These are phyloP conservation scores for Enteromius viviparus DNA, from an alignment of 2,797 vertebrate species.

Conservation along the genomic window DNA sequence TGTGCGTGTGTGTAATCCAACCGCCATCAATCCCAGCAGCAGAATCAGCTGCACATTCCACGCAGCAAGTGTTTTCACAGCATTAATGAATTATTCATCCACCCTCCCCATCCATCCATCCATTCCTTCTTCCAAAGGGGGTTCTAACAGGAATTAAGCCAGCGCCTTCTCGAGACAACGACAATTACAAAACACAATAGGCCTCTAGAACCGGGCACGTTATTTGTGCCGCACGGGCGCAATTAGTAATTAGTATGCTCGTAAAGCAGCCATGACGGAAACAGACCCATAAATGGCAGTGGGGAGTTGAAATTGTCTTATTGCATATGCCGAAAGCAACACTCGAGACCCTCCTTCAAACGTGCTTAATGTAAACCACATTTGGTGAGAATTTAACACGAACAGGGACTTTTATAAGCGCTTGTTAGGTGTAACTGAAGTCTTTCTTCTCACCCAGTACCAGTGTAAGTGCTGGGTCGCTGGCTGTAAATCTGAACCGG, in stretches of 20 bases:
- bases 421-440: slow-evolving; percentile 64
- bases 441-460: slow-evolving; percentile 39
- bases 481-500: slow-evolving; percentile 59
- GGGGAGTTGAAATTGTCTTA: slow-evolving; percentile 15
- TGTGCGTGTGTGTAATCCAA: slow-evolving; percentile 19
- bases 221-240: not conserved
- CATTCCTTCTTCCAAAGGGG: slow-evolving; percentile 60
- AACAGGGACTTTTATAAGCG: slow-evolving; percentile 63
- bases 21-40: slow-evolving; percentile 47
- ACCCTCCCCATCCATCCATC: slow-evolving; percentile 82
- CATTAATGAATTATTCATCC: slow-evolving; percentile 94
- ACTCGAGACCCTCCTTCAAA: slow-evolving; percentile 20
- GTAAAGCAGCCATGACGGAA: slow-evolving; percentile 43
- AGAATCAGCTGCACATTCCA: slow-evolving; percentile 46
- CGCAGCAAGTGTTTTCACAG: slow-evolving; percentile 83
- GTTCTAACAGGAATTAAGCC: slow-evolving; percentile 81
- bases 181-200: slow-evolving; percentile 89
- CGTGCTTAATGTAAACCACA: slow-evolving; percentile 64
- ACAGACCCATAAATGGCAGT: slow-evolving; percentile 40
- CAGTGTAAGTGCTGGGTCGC: slow-evolving; percentile 17
- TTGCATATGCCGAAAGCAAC: slow-evolving; percentile 24
- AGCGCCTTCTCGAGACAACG: slow-evolving; percentile 83
- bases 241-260: slow-evolving; percentile 53
- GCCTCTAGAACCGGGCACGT: slow-evolving; percentile 26
- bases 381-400: slow-evolving; percentile 55